phyloP scores from a whole-genome alignment of 2,888 invertebrate species.

The Agelastica alni region DNA sequence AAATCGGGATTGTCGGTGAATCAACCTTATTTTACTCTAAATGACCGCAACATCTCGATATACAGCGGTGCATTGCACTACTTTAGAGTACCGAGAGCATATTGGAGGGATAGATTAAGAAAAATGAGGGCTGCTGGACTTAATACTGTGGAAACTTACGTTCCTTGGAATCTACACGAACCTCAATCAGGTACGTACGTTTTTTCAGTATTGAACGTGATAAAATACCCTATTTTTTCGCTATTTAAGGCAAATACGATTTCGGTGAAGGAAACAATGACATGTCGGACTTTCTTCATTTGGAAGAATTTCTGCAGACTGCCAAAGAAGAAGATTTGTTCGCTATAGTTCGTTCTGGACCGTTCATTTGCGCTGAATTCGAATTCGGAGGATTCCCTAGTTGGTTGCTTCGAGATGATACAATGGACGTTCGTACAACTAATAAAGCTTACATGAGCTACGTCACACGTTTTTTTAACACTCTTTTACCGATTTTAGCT shows the following conservation, averaged over 20 bases:
- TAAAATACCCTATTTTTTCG: no score
- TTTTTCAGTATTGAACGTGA: no score
- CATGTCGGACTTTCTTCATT: slow-evolving; percentile 58
- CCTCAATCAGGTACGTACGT: no score
- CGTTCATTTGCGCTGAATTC: slow-evolving; percentile 93
- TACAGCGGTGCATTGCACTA: no score
- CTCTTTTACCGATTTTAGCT: slow-evolving; percentile 58
- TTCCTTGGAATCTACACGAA: no score
- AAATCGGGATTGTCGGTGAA: no score
- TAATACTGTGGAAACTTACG: no score
- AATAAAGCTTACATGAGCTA: slow-evolving; percentile 48
- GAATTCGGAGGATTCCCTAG: slow-evolving; percentile 63
- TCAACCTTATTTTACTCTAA: no score
- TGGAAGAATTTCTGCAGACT: slow-evolving; percentile 68
- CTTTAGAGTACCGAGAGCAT: no score
- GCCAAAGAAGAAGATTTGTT: slow-evolving; percentile 70
- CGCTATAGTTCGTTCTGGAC: slow-evolving; percentile 84
- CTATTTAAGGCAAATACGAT: slow-evolving; percentile 63
- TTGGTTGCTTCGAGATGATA: slow-evolving; percentile 51
- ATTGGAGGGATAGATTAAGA: no score
- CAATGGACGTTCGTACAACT: slow-evolving; percentile 53
- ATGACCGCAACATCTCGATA: no score
- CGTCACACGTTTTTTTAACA: slow-evolving; percentile 50
- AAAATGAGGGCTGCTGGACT: no score
- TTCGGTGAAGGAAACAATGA: slow-evolving; percentile 68